Base-by-base conservation (phyloP, 2,113 vertebrate species). In the Nematolebias whitei region DNA sequence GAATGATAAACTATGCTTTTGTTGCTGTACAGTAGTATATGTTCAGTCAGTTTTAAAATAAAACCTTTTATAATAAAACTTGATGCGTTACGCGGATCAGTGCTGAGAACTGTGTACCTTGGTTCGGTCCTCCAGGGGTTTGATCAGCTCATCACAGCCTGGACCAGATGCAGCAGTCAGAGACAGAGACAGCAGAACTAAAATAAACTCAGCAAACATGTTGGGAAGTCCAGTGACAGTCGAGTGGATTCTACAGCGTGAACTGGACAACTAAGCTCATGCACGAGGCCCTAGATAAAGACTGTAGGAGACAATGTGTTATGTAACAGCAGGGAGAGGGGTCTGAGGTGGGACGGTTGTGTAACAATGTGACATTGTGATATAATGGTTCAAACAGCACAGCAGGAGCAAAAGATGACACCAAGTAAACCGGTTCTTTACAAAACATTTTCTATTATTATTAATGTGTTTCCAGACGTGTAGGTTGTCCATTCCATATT, bases 171-270 rank as follows among this genome's bases (percentile, higher is more conserved):
- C 74, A 16, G 76, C 60, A 2, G 63, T 64, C 59, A 88, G 68
- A 12, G 38, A 66, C 56, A 86, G 67, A 72, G 76, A 61, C 48
- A 86, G 63, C 43, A 83, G 12, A 53, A 40, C 63, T 12, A 82
- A 35, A 40, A 47, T 65, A 19, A 82, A 57, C 14, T 23, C 40
- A 67, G 58, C 32, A 38, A 38, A 65, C 86, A 85, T 85, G 72
- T 35, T 68, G 4, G 66, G 20, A 24, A 47, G 68, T 51, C 7
- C 24, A 24, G 43, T 29, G 50, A 55, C 22, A 38, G 32, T 3
- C 22, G 39, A 9, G 32, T 43, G 29, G 29, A 53, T 2, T 29
- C 16, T 0, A 24, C 19, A 56, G 18, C 35, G 18, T 23, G 43
- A 43, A 22, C 32, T 45, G 47, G 22, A 67, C 23, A n/a, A 29